Evolutionary conservation across 1,140 invertebrate species (phyloP).

Genomic region (Elymnias hypermnestra): DNA sequence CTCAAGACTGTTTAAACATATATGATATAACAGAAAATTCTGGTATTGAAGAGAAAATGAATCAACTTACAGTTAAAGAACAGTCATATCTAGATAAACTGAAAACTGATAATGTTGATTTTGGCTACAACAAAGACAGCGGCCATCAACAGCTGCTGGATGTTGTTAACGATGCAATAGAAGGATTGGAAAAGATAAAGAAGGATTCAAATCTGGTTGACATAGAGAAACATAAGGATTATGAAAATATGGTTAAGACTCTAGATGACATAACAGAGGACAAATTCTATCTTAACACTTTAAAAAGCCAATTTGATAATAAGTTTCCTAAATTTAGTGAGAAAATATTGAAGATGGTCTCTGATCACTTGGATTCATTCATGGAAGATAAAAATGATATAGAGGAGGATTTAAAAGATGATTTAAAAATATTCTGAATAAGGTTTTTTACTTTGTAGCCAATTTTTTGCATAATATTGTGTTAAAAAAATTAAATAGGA

Average conservation of each 20-base stretch:
- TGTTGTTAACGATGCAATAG: constrained; percentile 55
- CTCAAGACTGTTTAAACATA: constrained; percentile 36
- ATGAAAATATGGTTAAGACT: constrained; percentile 32
- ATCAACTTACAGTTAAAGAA: constrained; percentile 34
- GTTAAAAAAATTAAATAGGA: too few relatives aligned
- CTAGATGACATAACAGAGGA: constrained; percentile 42
- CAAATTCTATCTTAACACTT: constrained; percentile 44
- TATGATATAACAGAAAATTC: constrained; percentile 41
- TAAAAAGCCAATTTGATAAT: constrained; percentile 42
- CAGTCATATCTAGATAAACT: constrained; percentile 46
- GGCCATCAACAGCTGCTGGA: constrained; percentile 53
- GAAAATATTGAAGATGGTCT: constrained; percentile 46
- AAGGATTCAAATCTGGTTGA: constrained; percentile 48
- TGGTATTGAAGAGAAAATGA: constrained; percentile 27
- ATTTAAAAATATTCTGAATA: too few relatives aligned
- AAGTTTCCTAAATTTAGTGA: constrained; percentile 55
- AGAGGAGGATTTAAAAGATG: too few relatives aligned
- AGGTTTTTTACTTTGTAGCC: too few relatives aligned
- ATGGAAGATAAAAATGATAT: too few relatives aligned
- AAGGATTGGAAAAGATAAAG: constrained; percentile 52
- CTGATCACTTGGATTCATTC: too few relatives aligned
- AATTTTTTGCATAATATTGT: too few relatives aligned
- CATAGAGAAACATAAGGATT: constrained; percentile 47
- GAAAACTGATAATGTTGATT: constrained; percentile 55
- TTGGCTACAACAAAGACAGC: constrained; percentile 48